These are phyloP conservation scores for Lemur catta DNA, from an alignment of 2,797 vertebrate genomes.

Conservation along the genomic window DNA sequence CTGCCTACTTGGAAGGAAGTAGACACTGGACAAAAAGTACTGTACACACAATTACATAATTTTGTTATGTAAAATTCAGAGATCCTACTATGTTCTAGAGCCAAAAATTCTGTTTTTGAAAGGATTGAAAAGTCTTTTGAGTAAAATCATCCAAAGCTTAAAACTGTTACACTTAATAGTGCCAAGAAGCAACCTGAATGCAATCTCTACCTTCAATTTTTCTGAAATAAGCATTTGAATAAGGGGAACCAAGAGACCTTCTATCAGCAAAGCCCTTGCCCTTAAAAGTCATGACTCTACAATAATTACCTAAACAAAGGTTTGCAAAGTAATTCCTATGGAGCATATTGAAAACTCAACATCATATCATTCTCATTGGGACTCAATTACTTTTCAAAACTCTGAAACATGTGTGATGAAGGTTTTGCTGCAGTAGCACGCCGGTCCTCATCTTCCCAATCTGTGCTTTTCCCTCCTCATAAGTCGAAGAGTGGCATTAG, in stretches of 20 bases:
- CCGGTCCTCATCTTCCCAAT: neutral
- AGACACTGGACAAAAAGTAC: neutral
- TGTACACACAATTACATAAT: neutral
- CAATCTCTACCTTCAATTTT: neutral
- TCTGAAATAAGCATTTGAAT: neutral
- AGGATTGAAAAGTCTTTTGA: neutral
- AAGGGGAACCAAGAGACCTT: neutral
- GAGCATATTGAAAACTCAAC: neutral
- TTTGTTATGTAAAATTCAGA: constrained; percentile 12
- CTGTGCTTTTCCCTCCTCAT: neutral
- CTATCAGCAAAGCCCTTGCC: neutral
- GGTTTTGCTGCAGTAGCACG: neutral
- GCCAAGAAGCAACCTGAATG: neutral
- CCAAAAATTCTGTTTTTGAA: neutral
- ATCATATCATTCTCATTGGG: neutral
- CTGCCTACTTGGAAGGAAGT: neutral
- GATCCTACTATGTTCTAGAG: neutral
- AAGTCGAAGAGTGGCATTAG: neutral
- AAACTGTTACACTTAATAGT: neutral
- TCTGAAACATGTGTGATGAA: neutral
- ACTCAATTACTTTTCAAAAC: neutral
- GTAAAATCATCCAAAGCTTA: neutral
- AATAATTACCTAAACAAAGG: neutral
- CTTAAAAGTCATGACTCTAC: neutral
- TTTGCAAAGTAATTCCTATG: neutral